A percentile compares a stretch with the other conserved stretches of the same genome.
Conservation (phyloP, 2,797 vertebrate genomes). For the Masticophis lateralis region DNA sequence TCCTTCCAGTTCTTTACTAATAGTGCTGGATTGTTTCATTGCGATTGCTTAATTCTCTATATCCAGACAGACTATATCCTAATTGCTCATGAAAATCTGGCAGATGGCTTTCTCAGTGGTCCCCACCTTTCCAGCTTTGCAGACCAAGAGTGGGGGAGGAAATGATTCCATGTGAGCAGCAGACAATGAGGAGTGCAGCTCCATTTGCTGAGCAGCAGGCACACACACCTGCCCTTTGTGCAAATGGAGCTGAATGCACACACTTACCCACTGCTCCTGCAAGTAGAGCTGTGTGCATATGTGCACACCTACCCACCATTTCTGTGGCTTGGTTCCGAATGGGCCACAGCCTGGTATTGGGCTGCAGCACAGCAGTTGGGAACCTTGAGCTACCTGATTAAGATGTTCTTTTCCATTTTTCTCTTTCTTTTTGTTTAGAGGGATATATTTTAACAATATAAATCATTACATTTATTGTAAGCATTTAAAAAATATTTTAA, state of each 20-base stretch:
- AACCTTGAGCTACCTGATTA: not conserved
- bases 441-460: too few species aligned
- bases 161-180: not conserved
- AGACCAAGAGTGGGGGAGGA: not conserved
- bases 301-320: not conserved
- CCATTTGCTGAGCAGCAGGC: not conserved
- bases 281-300: not conserved
- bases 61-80: not conserved
- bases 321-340: not conserved
- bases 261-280: not conserved
- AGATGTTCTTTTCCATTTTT: not conserved
- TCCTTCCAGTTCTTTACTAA: not conserved
- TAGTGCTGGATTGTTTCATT: not conserved
- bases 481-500: too few species aligned
- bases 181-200: not conserved
- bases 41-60: not conserved
- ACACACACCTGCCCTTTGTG: fast-evolving
- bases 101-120: not conserved
- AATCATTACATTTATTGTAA: too few species aligned
- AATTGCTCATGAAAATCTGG: not conserved
- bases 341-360: too few species aligned
- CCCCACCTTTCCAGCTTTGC: not conserved
- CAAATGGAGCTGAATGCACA: not conserved
- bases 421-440: too few species aligned
- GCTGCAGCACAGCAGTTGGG: not conserved